Percentiles rank a stretch among this genome's conserved stretches.
These are phyloP conservation scores for Petrophora chlorosata DNA, from an alignment of 2,888 invertebrate species.

Conservation along the genomic window DNA sequence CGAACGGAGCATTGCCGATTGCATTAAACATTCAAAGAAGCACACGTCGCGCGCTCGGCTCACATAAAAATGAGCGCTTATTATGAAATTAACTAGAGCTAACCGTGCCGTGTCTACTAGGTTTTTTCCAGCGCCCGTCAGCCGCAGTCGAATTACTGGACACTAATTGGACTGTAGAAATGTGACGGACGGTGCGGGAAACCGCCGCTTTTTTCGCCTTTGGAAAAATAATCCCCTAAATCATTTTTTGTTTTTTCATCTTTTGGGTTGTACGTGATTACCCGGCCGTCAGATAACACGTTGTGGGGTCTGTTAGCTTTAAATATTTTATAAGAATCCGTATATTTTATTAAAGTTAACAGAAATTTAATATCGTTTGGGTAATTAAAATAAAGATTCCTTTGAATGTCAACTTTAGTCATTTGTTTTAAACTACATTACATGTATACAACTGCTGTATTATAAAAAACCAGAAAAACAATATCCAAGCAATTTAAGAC, in stretches of 20 bases:
- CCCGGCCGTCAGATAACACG: constrained; percentile 17
- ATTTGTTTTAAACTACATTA: too few relatives aligned
- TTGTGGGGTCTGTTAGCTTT: constrained; percentile 16
- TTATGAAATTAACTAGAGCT: constrained; percentile 80
- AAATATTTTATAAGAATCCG: constrained; percentile 13
- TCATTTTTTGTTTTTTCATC: constrained; percentile 43
- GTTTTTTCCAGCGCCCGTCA: constrained; percentile 71
- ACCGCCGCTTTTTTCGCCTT: constrained; percentile 55
- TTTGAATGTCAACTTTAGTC: too few relatives aligned
- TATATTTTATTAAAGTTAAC: not conserved
- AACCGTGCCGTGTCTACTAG: constrained; percentile 63
- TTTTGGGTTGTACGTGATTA: constrained; percentile 36
- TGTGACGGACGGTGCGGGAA: constrained; percentile 75
- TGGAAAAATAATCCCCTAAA: constrained; percentile 50
- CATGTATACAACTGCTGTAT: too few relatives aligned
- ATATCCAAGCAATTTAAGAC: too few relatives aligned
- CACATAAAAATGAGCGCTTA: constrained; percentile 81
- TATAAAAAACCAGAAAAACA: too few relatives aligned
- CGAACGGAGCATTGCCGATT: constrained; percentile 61
- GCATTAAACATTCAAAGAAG: constrained; percentile 76
- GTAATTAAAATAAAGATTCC: too few relatives aligned
- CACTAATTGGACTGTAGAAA: constrained; percentile 82
- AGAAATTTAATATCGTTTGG: not conserved
- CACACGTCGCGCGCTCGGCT: constrained; percentile 65
- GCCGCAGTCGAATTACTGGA: constrained; percentile 78